Conservation (phyloP, 2,888 invertebrate genomes). For the Drosophila basisetae region DNA sequence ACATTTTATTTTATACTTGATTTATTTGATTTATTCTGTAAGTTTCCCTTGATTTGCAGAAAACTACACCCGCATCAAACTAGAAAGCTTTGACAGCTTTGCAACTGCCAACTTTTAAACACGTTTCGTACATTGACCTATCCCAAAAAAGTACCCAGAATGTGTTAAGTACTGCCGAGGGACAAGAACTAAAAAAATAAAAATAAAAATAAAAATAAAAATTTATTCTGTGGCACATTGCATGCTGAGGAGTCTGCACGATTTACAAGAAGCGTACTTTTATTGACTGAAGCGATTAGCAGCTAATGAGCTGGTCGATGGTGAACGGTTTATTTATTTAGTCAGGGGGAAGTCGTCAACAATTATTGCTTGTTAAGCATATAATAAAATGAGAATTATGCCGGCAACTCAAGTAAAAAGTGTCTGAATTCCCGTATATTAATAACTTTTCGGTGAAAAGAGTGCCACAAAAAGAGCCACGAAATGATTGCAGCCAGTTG, state of each 20-base stretch:
- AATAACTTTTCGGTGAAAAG: constrained; percentile 36
- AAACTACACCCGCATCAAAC: not conserved
- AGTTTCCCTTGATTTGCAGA: not conserved
- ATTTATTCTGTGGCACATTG: constrained; percentile 74
- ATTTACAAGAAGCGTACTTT: constrained; percentile 26
- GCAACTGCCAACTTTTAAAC: not conserved
- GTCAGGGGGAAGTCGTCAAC: constrained; percentile 32
- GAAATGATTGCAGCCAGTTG: constrained; percentile 34
- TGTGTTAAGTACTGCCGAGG: constrained; percentile 61
- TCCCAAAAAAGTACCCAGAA: constrained; percentile 59
- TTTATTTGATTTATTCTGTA: not conserved
- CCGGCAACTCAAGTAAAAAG: constrained; percentile 28
- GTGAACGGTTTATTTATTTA: constrained; percentile 35
- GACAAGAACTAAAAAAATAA: constrained; percentile 1
- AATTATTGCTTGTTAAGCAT: constrained; percentile 64
- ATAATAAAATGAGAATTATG: constrained; percentile 3
- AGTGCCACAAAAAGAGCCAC: constrained; percentile 7
- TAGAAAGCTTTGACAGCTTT: not conserved
- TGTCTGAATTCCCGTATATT: constrained; percentile 63
- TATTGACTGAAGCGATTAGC: constrained; percentile 75
- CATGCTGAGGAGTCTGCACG: constrained; percentile 7
- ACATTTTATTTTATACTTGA: not conserved
- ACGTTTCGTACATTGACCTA: constrained; percentile 61
- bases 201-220: constrained; percentile 11
- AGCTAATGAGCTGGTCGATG: constrained; percentile 52